Percentiles rank a stretch among this genome's conserved stretches.
phyloP scores from a whole-genome alignment of 2,888 invertebrate genomes.

The Hylaea fasciaria region DNA sequence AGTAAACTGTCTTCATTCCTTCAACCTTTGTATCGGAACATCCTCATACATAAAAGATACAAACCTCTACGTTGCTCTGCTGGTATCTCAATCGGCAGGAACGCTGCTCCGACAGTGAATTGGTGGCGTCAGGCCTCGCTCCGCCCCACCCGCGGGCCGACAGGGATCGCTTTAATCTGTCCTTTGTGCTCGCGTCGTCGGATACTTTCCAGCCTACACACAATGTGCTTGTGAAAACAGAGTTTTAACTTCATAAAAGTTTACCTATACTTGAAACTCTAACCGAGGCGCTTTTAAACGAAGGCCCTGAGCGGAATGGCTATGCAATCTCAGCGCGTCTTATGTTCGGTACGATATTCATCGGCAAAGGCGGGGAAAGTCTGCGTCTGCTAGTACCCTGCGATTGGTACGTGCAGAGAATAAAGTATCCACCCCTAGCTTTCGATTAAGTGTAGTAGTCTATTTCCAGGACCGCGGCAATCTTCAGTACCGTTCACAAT shows the following conservation, averaged over 20 bases:
- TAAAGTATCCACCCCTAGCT: slow-evolving; percentile 19
- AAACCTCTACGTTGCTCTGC: slow-evolving; percentile 94
- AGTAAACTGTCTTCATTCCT: slow-evolving; percentile 1
- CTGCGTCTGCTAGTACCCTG: slow-evolving; percentile 8
- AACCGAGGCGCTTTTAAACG: background rate
- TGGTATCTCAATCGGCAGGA: slow-evolving; percentile 94
- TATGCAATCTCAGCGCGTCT: background rate
- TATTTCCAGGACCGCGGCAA: slow-evolving; percentile 26
- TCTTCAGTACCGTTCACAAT: slow-evolving; percentile 16
- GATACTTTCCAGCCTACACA: slow-evolving; percentile 93
- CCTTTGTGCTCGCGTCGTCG: slow-evolving; percentile 87
- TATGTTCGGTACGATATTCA: background rate
- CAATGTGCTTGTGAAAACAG: slow-evolving; percentile 7
- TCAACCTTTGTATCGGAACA: slow-evolving; percentile 5
- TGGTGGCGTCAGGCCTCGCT: slow-evolving; percentile 86
- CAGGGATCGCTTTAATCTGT: slow-evolving; percentile 86
- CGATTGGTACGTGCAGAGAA: slow-evolving; percentile 19
- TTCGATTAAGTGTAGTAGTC: slow-evolving; percentile 10
- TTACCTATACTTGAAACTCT: background rate
- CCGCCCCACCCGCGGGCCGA: slow-evolving; percentile 84
- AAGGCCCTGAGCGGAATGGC: background rate
- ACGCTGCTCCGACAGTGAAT: slow-evolving; percentile 87
- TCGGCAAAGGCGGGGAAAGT: background rate
- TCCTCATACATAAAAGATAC: slow-evolving; percentile 36
- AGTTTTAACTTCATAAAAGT: background rate